These are phyloP conservation scores for Salticus scenicus DNA, from an alignment of 2,888 invertebrate species.

Conservation along the genomic window DNA sequence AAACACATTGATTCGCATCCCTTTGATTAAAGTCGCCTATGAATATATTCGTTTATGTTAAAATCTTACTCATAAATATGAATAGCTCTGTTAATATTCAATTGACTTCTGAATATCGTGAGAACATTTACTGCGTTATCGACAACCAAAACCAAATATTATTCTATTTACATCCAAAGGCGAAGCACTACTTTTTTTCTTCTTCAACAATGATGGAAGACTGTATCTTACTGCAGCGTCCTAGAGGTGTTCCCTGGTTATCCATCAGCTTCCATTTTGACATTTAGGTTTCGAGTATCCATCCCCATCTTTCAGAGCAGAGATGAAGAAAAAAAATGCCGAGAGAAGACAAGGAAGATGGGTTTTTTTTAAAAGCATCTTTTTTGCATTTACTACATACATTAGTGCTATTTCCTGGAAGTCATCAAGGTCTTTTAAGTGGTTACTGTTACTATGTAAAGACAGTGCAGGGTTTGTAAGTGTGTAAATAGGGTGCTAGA, in stretches of 20 bases:
- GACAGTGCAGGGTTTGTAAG: constrained; percentile 24
- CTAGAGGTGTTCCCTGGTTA: constrained; percentile 29
- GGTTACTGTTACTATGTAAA: constrained; percentile 14
- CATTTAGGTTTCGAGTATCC: constrained; percentile 27
- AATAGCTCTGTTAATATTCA: background rate
- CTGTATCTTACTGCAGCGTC: constrained; percentile 20
- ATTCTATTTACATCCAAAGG: background rate
- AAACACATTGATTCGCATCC: too few relatives aligned
- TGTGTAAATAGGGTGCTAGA: constrained; percentile 22
- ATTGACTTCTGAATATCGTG: background rate
- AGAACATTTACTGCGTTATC: background rate
- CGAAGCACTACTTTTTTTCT: background rate
- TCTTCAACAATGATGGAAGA: constrained; percentile 33
- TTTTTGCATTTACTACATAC: constrained; percentile 24
- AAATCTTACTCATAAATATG: background rate
- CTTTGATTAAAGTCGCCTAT: too few relatives aligned
- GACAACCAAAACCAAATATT: background rate
- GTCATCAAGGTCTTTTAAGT: constrained; percentile 48
- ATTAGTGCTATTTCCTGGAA: constrained; percentile 38
- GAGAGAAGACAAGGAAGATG: background rate
- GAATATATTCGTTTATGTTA: too few relatives aligned
- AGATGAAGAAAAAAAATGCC: background rate
- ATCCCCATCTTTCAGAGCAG: background rate
- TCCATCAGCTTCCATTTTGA: constrained; percentile 48
- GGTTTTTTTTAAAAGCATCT: too few relatives aligned